A percentile compares a stretch with the other conserved stretches of the same genome.
Conservation (phyloP, 2,888 invertebrate genomes). For the Lamellibrachia columna region DNA sequence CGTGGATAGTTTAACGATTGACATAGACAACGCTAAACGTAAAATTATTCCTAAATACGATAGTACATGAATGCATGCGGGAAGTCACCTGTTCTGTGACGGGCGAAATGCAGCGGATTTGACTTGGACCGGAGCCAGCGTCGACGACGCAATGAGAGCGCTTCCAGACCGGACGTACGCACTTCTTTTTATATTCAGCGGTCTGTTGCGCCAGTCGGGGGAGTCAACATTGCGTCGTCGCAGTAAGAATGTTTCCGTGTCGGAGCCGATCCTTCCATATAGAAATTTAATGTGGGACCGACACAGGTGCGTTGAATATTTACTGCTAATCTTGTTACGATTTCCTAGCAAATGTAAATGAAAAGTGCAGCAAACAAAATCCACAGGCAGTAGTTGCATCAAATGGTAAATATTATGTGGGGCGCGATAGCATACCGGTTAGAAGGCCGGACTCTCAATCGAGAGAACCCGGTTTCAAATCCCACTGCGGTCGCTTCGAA, state of each 20-base stretch:
- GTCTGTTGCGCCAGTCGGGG: neutral
- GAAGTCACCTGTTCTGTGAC: neutral
- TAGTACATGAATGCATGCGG: neutral
- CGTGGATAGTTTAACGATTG: neutral
- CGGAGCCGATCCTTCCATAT: neutral
- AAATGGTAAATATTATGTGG: neutral
- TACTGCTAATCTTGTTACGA: neutral
- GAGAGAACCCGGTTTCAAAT: too few relatives aligned
- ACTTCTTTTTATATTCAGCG: neutral
- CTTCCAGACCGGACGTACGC: neutral
- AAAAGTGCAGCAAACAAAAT: neutral
- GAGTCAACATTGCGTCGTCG: slow-evolving; percentile 3
- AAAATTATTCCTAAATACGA: neutral
- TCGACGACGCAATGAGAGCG: neutral
- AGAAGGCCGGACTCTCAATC: too few relatives aligned
- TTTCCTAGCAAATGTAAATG: neutral
- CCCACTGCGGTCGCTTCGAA: too few relatives aligned
- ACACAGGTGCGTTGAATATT: slow-evolving; percentile 9
- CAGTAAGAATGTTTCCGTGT: slow-evolving; percentile 9
- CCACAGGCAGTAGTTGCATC: neutral
- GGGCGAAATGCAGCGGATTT: neutral
- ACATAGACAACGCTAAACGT: too few relatives aligned
- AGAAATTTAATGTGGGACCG: neutral
- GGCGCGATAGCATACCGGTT: too few relatives aligned
- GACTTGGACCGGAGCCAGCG: slow-evolving; percentile 2